Evolutionary conservation across 2,888 invertebrate genomes (phyloP), one percentile per base, ranked within the genome.

Genomic region (Drosophila melanosoma): DNA sequence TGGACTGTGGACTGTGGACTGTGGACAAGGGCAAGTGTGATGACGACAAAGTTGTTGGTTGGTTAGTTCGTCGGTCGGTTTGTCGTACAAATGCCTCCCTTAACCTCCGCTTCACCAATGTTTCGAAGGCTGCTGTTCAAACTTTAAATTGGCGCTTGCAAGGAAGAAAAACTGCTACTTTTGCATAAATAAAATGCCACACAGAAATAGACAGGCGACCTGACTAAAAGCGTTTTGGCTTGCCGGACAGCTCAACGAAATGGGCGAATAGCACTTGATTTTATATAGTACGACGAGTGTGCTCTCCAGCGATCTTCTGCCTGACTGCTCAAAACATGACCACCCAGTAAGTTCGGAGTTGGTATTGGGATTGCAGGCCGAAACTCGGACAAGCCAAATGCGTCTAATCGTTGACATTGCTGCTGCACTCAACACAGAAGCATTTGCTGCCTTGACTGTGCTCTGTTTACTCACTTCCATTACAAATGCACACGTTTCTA

Each of bases 171-270:
- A 45, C 45, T 83, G 80, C 77, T 76, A 71, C 84, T 83, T 87
- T 67, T 87, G 85, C 89, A 86, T 89, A 84, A 87, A 89, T 76
- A 78, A 87, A 87, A 85, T 76, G 66, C 51, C 65, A 81, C 67
- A 75, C 67, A 79, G 67, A 75, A 71, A 76, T 83, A 83, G 84
- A 85, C 58, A 53, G 40, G 42, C 29, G 52, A 54, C 29, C 61
- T 69, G 65, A 59, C 78, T 65, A 61, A 76, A 66, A 49, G 40
- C 67, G 61, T 59, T 45, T 74, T 63, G 33, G 45, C 52, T 58
- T 52, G 57, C 70, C 42, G 63, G 63, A 69, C 73, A 23, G 45
- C 45, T 45, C 23, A 64, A 73, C 77, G 64, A 81, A 77, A 74
- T 73, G 73, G 51, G 32, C 49, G 73, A 77, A 36, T 40, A 62